These are phyloP conservation scores for Papilio demoleus DNA, from an alignment of 2,888 invertebrate species.

Conservation along the genomic window DNA sequence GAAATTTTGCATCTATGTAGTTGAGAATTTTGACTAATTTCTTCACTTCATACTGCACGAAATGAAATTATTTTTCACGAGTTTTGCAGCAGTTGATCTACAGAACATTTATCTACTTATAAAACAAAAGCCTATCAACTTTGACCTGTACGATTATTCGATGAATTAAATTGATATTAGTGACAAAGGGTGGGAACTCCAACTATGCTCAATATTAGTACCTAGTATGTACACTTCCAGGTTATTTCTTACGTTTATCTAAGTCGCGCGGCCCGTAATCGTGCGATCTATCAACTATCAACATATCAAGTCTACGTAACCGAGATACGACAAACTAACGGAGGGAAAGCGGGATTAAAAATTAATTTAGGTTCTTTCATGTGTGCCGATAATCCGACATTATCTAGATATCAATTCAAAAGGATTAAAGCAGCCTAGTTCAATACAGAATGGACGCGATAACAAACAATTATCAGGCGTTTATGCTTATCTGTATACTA, in stretches of 20 bases:
- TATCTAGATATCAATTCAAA: conserved; percentile 81
- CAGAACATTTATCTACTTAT: conserved; percentile 28
- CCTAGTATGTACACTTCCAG: neutral
- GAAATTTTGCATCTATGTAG: too few species aligned
- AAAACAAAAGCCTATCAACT: neutral
- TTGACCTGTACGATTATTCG: too few species aligned
- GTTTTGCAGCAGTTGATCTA: too few species aligned
- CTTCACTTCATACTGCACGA: neutral
- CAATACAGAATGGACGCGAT: conserved; percentile 75
- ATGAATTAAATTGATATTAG: neutral
- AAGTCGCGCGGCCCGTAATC: conserved; percentile 53
- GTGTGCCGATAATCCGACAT: conserved; percentile 79
- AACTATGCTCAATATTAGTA: neutral
- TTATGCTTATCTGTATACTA: conserved; percentile 52
- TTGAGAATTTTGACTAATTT: too few species aligned
- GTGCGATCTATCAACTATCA: conserved; percentile 51
- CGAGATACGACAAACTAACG: conserved; percentile 68
- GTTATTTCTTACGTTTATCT: conserved; percentile 50
- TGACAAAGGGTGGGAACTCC: neutral
- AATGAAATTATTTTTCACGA: too few species aligned
- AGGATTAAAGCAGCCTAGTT: conserved; percentile 78
- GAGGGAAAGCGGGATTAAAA: conserved; percentile 79
- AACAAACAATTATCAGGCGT: conserved; percentile 72
- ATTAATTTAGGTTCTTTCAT: conserved; percentile 81
- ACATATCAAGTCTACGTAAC: conserved; percentile 60